Evolutionary conservation across 2,113 vertebrate genomes (phyloP), one percentile per base, ranked within the genome.

Genomic region (Peromyscus maniculatus): DNA sequence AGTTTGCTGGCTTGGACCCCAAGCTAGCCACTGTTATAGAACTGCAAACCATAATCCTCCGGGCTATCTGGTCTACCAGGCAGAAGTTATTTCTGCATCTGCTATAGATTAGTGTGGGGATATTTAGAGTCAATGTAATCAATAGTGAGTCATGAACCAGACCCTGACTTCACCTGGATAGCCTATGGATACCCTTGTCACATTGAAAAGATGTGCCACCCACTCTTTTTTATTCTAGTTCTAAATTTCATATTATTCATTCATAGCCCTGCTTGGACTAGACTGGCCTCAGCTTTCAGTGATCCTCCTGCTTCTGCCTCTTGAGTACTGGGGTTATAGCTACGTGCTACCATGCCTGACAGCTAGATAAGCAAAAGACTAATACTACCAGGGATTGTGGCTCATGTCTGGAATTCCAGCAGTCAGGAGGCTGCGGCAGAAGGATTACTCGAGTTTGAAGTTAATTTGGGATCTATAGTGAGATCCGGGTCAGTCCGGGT

Each of bases 171-270:
- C 33, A 75, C n/a, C 55, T 15, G 59, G 72, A 49, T 8, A 66
- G 52, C 86, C 91, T 49, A 82, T 86, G 39, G 62, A 39, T 62
- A 46, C 79, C 55, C 91, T 84, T 74, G 46, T 75, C 49, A 75
- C 36, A 26, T 71, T 88, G 75, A n/a, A 75, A 96, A 59, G 94
- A 78, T n/a, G 4, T 66, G 43, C 5, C 26, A 33, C 52, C 15
- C 21, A 16, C n/a, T 36, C 49, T 22, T 57, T 36, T 71, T 59
- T 46, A 31, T n/a, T 21, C 36, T 72, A 62, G 52, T 87, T 88
- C 33, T 33, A 84, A 88, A n/a, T 88, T 89, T 91, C 72, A 95
- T 67, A 82, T 96, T 67, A 95, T 75, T 89, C 72, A 87, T 15
- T 13, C 13, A 43, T 16, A 28, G 15, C 39, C 15, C 62, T 46